A percentile compares a stretch with the other conserved stretches of the same genome.
Conservation (phyloP, 53 echinoderm and acorn worm genomes). For the Zoroaster sp. region DNA sequence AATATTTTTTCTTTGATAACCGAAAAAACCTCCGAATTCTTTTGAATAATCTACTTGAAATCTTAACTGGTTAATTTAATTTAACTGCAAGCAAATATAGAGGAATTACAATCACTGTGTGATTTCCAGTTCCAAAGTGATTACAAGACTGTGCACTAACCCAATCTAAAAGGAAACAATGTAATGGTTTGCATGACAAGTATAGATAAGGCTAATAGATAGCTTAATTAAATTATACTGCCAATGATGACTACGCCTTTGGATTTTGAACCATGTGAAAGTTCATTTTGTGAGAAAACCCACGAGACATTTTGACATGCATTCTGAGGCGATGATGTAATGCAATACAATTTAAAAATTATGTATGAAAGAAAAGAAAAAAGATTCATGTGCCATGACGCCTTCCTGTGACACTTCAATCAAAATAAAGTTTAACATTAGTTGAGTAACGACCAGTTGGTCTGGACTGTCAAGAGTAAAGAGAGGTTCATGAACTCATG, state of each 20-base stretch:
- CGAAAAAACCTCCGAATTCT: neutral
- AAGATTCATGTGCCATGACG: neutral
- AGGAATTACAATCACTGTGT: no score
- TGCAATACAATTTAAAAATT: neutral
- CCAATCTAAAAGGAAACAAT: neutral
- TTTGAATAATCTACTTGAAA: neutral
- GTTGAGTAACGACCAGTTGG: conserved; percentile 31
- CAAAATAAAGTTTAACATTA: neutral
- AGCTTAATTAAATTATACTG: neutral
- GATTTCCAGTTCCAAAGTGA: neutral
- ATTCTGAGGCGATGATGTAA: neutral
- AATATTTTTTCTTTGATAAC: no score
- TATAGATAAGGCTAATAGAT: conserved; percentile 13
- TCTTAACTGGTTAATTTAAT: neutral
- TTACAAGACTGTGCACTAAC: neutral
- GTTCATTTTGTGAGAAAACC: neutral
- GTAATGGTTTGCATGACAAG: neutral
- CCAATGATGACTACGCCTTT: neutral
- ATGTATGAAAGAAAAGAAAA: neutral
- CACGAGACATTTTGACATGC: neutral
- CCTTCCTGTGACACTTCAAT: neutral
- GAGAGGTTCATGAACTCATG: conserved; percentile 34
- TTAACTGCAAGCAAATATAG: neutral
- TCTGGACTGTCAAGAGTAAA: neutral
- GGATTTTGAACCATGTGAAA: neutral